phyloP scores from a whole-genome alignment of 35 echinoderm and acorn worm genomes.

The Anneissia japonica region DNA sequence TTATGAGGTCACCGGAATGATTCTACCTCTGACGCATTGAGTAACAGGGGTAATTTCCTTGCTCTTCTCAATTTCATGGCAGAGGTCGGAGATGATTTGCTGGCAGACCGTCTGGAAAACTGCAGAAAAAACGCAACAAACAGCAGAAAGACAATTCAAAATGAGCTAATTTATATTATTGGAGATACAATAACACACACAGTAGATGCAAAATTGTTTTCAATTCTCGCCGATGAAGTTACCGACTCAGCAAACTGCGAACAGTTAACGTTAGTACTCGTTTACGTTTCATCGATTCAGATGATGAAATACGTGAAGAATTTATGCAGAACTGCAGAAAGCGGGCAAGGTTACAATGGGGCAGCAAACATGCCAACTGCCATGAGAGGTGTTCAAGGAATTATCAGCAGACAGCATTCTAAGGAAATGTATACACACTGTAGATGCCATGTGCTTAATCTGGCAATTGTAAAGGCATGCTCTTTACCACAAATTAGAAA shows the following conservation, averaged over 20 bases:
- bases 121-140: not conserved
- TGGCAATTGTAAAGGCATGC: not conserved
- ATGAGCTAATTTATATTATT: not conserved
- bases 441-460: not conserved
- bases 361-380: not conserved
- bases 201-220: no score
- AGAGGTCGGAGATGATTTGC: not conserved
- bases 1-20: not conserved
- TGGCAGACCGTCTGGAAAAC: not conserved
- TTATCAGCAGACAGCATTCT: not conserved
- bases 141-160: not conserved
- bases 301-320: not conserved
- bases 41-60: not conserved
- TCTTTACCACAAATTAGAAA: not conserved
- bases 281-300: not conserved
- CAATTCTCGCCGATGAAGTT: not conserved
- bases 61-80: not conserved
- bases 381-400: not conserved
- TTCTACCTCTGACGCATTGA: not conserved
- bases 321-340: not conserved
- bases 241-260: not conserved
- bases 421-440: not conserved
- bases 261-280: not conserved
- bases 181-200: not conserved
- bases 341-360: not conserved